Percentiles rank a stretch among this genome's conserved stretches.
These are phyloP conservation scores for Drosophila ananassae DNA, from an alignment of 1,140 invertebrate species.

Conservation along the genomic window DNA sequence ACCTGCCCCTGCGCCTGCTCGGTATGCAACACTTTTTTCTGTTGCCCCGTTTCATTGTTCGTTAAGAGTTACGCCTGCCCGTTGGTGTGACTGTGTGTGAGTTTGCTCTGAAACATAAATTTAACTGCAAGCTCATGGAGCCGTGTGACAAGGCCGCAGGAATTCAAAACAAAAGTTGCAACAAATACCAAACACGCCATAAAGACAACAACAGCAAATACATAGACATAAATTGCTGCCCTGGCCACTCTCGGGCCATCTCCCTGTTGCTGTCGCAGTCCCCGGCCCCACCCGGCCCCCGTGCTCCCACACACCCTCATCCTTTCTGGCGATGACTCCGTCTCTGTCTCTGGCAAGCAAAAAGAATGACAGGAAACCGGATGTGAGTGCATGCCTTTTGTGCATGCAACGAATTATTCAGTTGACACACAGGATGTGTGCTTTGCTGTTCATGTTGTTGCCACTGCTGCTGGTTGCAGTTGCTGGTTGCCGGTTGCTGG, in stretches of 20 bases:
- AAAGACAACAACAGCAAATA: constrained; percentile 70
- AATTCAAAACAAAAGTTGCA: constrained; percentile 82
- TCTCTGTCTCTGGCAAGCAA: constrained; percentile 51
- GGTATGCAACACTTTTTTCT: constrained; percentile 54
- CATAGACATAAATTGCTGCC: constrained; percentile 72
- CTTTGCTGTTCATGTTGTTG: constrained; percentile 69
- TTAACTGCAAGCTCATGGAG: constrained; percentile 72
- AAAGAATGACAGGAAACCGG: constrained; percentile 82
- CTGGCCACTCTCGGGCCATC: constrained; percentile 21
- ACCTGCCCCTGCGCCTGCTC: constrained; percentile 22
- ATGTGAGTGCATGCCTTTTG: constrained; percentile 82
- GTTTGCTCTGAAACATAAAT: constrained; percentile 69
- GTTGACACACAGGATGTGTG: constrained; percentile 81
- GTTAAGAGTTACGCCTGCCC: constrained; percentile 56
- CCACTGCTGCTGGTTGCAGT: constrained; percentile 39
- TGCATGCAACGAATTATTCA: constrained; percentile 82
- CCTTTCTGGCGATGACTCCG: neutral
- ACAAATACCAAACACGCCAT: constrained; percentile 80
- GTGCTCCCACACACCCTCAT: neutral
- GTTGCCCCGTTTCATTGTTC: constrained; percentile 60
- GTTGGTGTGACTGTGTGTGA: constrained; percentile 15
- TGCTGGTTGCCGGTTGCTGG: constrained; percentile 24
- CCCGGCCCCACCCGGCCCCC: neutral
- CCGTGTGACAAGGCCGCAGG: constrained; percentile 80
- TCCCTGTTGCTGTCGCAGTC: constrained; percentile 1